A percentile compares a stretch with the other conserved stretches of the same genome.
phyloP scores from a whole-genome alignment of 2,888 invertebrate genomes.

The Agapetus fuscipes region DNA sequence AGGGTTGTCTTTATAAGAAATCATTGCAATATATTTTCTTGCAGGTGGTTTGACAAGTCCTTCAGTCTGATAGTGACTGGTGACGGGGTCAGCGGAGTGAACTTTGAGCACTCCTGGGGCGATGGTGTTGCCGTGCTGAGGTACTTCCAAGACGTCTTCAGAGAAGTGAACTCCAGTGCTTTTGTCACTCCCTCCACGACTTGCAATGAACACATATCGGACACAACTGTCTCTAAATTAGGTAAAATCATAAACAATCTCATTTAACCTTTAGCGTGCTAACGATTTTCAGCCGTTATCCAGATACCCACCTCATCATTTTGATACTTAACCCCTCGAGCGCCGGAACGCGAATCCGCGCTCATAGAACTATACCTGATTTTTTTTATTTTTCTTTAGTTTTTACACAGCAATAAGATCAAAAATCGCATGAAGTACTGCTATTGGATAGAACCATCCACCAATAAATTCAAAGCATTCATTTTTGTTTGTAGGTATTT shows the following conservation, averaged over 20 bases:
- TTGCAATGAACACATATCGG: conserved; percentile 32
- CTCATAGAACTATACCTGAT: too few relatives aligned
- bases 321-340: too few relatives aligned
- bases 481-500: too few relatives aligned
- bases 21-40: conserved; percentile 21
- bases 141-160: conserved; percentile 76
- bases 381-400: too few relatives aligned
- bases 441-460: too few relatives aligned
- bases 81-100: conserved; percentile 80
- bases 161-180: conserved; percentile 51
- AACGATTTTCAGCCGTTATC: too few relatives aligned
- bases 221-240: conserved; percentile 41
- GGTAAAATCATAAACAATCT: conserved; percentile 32
- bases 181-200: conserved; percentile 48
- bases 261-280: too few relatives aligned
- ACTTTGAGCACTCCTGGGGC: conserved; percentile 99
- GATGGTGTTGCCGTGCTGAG: conserved; percentile 95
- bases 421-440: too few relatives aligned
- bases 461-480: too few relatives aligned
- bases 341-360: too few relatives aligned
- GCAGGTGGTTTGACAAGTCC: conserved; percentile 96
- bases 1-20: not conserved
- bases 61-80: conserved; percentile 77
- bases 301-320: too few relatives aligned
- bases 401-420: too few relatives aligned